Evolutionary conservation across 2,888 invertebrate genomes (phyloP).

Genomic region (Agrotis exclamationis): DNA sequence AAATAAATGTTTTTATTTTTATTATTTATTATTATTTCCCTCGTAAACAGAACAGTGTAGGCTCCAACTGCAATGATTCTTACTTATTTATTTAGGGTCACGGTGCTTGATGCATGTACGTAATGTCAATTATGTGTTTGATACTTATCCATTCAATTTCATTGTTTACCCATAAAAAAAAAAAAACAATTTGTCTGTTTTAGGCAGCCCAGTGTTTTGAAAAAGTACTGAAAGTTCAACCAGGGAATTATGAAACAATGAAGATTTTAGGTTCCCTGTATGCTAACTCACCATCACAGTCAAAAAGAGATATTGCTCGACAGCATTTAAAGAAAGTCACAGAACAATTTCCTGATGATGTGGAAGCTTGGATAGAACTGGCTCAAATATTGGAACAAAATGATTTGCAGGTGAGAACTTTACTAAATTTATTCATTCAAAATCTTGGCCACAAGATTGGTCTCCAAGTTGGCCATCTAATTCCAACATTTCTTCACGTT

Average conservation of each 20-base stretch:
- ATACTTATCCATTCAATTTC: no score
- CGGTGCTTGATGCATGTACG: no score
- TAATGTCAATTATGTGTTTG: no score
- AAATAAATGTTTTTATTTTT: no score
- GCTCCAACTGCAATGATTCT: no score
- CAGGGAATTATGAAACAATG: constrained; percentile 99
- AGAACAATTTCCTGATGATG: constrained; percentile 99
- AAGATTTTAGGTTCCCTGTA: constrained; percentile 99
- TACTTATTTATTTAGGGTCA: no score
- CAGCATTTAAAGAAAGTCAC: constrained; percentile 98
- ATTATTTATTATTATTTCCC: no score
- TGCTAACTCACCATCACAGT: constrained; percentile 96
- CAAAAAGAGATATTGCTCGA: constrained; percentile 98
- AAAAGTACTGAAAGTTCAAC: constrained; percentile 99
- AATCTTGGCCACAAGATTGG: not conserved
- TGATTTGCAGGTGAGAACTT: constrained; percentile 92
- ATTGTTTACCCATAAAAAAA: not conserved
- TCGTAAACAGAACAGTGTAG: no score
- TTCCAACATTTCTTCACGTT: constrained; percentile 24
- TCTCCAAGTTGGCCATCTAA: not conserved
- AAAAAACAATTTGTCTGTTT: not conserved
- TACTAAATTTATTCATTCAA: not conserved
- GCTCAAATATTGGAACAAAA: constrained; percentile 99
- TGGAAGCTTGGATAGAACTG: constrained; percentile 99
- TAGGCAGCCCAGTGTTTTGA: constrained; percentile 99